These are phyloP conservation scores for Agonopterix subpropinquella DNA, from an alignment of 2,888 invertebrate species.

Conservation along the genomic window DNA sequence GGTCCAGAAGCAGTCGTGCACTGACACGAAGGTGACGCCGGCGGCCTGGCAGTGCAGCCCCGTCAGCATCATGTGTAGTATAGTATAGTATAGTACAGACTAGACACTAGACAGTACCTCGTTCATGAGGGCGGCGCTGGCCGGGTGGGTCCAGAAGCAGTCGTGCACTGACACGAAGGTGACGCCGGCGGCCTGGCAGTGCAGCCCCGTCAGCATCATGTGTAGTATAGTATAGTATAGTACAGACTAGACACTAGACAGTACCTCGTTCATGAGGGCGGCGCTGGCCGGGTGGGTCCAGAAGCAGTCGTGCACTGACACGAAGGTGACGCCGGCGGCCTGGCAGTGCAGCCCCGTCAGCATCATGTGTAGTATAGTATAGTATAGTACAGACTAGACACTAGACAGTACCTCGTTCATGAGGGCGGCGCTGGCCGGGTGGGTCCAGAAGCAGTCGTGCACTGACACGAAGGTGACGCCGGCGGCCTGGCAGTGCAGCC, in stretches of 20 bases:
- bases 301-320: conserved; percentile 99
- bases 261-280: conserved; percentile 89
- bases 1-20: conserved; percentile 99
- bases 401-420: conserved; percentile 87
- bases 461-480: conserved; percentile 96
- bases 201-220: conserved; percentile 99
- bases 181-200: conserved; percentile 87
- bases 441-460: conserved; percentile 99
- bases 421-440: conserved; percentile 87
- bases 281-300: conserved; percentile 98
- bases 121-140: conserved; percentile 91
- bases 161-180: conserved; percentile 99
- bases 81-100: no score
- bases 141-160: conserved; percentile 99
- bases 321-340: conserved; percentile 89
- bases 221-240: no score
- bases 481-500: conserved; percentile 87
- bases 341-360: conserved; percentile 94
- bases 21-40: conserved; percentile 94
- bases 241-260: background rate
- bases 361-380: no score
- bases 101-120: conserved; percentile 66
- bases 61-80: conserved; percentile 99
- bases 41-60: conserved; percentile 88
- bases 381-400: background rate